Evolutionary conservation across 2,888 invertebrate species (phyloP), one percentile per base, ranked within the genome.

Genomic region (Heliconius cydno): DNA sequence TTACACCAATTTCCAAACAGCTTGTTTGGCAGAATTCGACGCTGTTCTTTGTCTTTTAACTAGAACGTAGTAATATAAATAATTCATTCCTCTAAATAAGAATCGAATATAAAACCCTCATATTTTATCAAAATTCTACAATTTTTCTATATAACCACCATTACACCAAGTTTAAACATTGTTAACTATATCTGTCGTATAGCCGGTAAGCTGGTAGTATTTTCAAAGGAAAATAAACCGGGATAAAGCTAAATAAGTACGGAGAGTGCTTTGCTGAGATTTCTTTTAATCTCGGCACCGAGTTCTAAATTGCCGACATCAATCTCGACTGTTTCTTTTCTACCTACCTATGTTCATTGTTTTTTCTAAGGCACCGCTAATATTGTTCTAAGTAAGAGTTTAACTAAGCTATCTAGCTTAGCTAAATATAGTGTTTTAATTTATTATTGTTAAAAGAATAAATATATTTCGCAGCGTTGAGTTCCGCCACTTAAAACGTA

Each of bases 291-390:
- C 92, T 89, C 84, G 82, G 84, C 86, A 80, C 79, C 82, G 86
- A 86, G 88, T 88, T 87, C 84, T 91, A 92, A 92, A 92, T 92
- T 87, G 88, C 88, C 82, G 85, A 86, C 92, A 92, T 92, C 91
- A 91, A 92, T 92, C 91, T 86, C 79, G 70, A 78, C 87, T 90
- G 90, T 90, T 90, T 90, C 89, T 85, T 85, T 84, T 84, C 80
- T 85, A 82, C 60, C 52, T 67, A 74, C 77, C 80, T 86, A 9
- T 3, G 52, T 52, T 86, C 81, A 84, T 86, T 86, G 86, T 88
- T 85, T 85, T 84, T 84, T 83, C 76, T 77, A 60, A 57, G 38
- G 80, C 77, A 68, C 65, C 67, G 75, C 19, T 65, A 46, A 75
- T 75, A 41, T 75, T 65, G 25, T 65, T 75, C 3, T 75, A 75